Evolutionary conservation across 2,797 vertebrate genomes (phyloP).

Genomic region (Crenuchus spilurus): DNA sequence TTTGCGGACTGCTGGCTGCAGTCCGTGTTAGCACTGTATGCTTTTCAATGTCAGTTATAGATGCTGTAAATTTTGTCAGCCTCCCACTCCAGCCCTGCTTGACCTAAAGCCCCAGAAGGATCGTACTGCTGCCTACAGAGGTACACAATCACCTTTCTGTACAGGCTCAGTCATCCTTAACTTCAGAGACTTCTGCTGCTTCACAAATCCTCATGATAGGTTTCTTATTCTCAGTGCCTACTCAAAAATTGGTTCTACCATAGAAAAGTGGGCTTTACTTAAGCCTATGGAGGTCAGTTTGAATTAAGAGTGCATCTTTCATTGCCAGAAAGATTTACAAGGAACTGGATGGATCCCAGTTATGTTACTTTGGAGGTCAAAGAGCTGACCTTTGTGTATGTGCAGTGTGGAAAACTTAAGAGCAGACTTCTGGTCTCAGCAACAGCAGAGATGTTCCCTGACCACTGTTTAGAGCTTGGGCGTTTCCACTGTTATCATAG

Average conservation of each 20-base stretch:
- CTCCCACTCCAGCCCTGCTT: not conserved
- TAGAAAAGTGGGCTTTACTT: not conserved
- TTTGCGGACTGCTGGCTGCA: not conserved
- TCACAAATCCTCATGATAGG: not conserved
- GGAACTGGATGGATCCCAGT: not conserved
- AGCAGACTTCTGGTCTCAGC: not conserved
- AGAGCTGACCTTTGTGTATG: not conserved
- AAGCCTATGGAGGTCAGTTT: not conserved
- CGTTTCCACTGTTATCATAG: constrained; percentile 58
- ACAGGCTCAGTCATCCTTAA: constrained; percentile 3
- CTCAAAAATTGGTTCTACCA: not conserved
- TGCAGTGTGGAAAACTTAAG: not conserved
- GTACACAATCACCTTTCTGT: constrained; percentile 44
- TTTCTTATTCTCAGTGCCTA: not conserved
- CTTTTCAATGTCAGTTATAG: constrained; percentile 8
- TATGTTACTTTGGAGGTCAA: not conserved
- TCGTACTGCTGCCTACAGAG: not conserved
- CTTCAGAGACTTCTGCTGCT: constrained; percentile 8
- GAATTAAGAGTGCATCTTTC: not conserved
- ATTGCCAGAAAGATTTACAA: not conserved
- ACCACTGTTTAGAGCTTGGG: constrained; percentile 46
- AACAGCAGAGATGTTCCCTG: constrained; percentile 11
- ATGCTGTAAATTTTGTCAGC: constrained; percentile 2
- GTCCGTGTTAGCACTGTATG: not conserved
- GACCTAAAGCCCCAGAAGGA: constrained; percentile 17